phyloP scores from a whole-genome alignment of 2,888 invertebrate genomes.

The Cristatella mucedo region DNA sequence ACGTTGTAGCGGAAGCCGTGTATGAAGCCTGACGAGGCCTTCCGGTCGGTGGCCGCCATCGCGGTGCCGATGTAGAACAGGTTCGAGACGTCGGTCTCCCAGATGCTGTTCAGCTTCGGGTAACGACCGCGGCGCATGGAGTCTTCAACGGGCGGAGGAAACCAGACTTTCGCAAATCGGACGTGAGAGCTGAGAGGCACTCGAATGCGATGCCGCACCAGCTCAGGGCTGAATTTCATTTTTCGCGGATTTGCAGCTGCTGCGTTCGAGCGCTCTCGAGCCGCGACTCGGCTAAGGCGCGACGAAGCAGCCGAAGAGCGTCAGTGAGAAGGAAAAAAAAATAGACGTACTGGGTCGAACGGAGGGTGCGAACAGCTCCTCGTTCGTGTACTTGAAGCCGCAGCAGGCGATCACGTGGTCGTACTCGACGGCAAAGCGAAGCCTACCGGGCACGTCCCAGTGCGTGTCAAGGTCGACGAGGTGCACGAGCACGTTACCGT shows the following conservation, averaged over 20 bases:
- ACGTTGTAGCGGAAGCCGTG: conserved; percentile 10
- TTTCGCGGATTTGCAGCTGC: too few species aligned
- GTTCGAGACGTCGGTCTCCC: conserved; percentile 5
- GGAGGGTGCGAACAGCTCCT: conserved; percentile 1
- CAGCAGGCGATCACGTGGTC: conserved; percentile 8
- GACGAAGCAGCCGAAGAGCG: too few species aligned
- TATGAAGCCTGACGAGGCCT: conserved; percentile 9
- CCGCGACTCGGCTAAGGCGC: too few species aligned
- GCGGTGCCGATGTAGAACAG: conserved; percentile 9
- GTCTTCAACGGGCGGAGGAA: too few species aligned
- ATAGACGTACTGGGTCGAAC: background rate
- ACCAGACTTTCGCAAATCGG: too few species aligned
- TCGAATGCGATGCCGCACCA: too few species aligned
- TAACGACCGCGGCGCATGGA: too few species aligned
- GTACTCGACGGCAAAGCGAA: conserved; percentile 5
- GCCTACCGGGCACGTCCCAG: conserved; percentile 6
- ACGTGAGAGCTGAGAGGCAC: too few species aligned
- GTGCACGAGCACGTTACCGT: conserved; percentile 1
- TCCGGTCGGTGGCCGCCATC: conserved; percentile 4
- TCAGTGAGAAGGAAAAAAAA: too few species aligned
- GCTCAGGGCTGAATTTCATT: too few species aligned
- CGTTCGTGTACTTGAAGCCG: conserved; percentile 6
- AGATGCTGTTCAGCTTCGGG: conserved; percentile 5
- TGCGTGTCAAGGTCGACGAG: background rate
- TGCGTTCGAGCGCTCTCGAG: too few species aligned